Conservation (phyloP, 2,888 invertebrate genomes). For the Tetragnatha montana region DNA sequence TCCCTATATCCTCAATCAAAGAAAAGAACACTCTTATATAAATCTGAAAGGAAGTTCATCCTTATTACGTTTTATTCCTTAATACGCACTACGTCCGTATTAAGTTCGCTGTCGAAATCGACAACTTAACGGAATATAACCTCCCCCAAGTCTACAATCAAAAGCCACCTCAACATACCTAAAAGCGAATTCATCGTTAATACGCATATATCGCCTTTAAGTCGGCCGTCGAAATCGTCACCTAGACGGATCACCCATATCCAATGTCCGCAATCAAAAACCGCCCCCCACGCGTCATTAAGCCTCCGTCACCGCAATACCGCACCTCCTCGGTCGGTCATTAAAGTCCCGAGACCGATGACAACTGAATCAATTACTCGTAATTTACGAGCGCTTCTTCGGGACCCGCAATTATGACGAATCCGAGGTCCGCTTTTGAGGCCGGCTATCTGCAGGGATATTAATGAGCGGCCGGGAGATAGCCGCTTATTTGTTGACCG, state of each 20-base stretch:
- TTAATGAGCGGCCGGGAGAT: constrained; percentile 29
- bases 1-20: no score
- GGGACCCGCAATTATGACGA: constrained; percentile 49
- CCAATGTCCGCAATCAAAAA: neutral
- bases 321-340: constrained; percentile 28
- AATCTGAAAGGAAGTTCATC: no score
- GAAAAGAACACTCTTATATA: no score
- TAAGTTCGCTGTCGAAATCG: no score
- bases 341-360: constrained; percentile 15
- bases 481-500: constrained; percentile 31
- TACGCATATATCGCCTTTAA: no score
- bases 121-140: no score
- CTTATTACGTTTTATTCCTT: no score
- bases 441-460: constrained; percentile 5
- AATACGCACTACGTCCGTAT: no score
- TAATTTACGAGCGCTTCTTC: constrained; percentile 50
- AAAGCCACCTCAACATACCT: no score
- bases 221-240: neutral
- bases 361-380: constrained; percentile 53
- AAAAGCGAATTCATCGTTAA: no score
- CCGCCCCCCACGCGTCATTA: neutral
- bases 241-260: neutral
- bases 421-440: constrained; percentile 35
- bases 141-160: no score
- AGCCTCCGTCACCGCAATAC: neutral